Evolutionary conservation across 1,140 invertebrate species (phyloP).

Genomic region (Zophobas atratus): DNA sequence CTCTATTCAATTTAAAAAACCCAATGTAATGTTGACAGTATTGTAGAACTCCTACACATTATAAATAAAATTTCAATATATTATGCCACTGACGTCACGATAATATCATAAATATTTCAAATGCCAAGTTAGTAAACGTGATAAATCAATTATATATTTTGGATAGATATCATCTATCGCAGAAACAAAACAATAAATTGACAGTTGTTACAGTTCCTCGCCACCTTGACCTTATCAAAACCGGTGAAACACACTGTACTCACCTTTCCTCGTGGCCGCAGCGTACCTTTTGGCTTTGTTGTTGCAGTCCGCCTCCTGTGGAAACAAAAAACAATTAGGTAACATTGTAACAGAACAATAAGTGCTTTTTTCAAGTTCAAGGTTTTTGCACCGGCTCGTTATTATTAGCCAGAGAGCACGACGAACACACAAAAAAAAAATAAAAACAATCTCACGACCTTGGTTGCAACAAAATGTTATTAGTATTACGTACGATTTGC

Average conservation of each 20-base stretch:
- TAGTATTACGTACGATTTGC: slow-evolving; percentile 9
- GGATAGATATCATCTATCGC: too few relatives aligned
- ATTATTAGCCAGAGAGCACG: slow-evolving; percentile 8
- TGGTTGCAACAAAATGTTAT: background rate
- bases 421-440: slow-evolving; percentile 6
- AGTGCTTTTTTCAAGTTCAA: slow-evolving; percentile 21
- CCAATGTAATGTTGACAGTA: too few relatives aligned
- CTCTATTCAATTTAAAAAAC: too few relatives aligned
- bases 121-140: too few relatives aligned
- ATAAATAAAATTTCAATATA: too few relatives aligned
- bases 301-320: slow-evolving; percentile 53
- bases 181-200: too few relatives aligned
- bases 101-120: too few relatives aligned
- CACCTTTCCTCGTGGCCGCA: slow-evolving; percentile 38
- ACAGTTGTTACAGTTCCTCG: too few relatives aligned
- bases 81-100: too few relatives aligned
- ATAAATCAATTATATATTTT: too few relatives aligned
- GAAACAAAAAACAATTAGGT: slow-evolving; percentile 39
- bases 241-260: background rate
- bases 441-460: slow-evolving; percentile 24
- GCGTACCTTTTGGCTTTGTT: slow-evolving; percentile 39
- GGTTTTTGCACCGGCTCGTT: background rate
- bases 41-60: too few relatives aligned
- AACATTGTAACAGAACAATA: slow-evolving; percentile 4
- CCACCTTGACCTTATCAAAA: background rate